Conservation (phyloP, 2,888 invertebrate genomes). For the Epiblema foenella region DNA sequence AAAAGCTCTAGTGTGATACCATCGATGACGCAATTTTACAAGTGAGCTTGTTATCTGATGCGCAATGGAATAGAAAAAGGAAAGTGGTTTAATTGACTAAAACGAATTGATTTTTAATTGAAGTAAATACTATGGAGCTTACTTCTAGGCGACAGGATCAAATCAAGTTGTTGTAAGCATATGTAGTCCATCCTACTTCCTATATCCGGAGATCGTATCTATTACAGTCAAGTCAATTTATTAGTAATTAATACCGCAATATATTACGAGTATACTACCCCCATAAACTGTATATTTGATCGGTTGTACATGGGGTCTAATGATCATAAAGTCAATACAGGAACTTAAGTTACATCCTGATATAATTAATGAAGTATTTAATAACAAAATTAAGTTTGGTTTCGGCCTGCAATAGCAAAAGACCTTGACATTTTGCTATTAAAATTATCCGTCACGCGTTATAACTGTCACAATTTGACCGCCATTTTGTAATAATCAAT, state of each 20-base stretch:
- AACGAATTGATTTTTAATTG: not conserved
- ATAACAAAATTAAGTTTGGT: not conserved
- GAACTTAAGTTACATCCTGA: slow-evolving; percentile 10
- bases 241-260: not conserved
- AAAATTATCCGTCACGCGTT: slow-evolving; percentile 36
- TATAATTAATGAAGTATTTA: not conserved
- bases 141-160: slow-evolving; percentile 14
- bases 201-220: slow-evolving; percentile 23
- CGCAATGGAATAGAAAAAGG: slow-evolving; percentile 23
- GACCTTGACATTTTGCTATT: slow-evolving; percentile 37
- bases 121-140: not conserved
- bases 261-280: not conserved
- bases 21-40: slow-evolving; percentile 40
- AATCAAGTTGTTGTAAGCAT: not conserved
- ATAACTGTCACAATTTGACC: slow-evolving; percentile 40
- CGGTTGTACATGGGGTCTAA: slow-evolving; percentile 4
- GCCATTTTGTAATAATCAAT: slow-evolving; percentile 44
- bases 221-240: not conserved
- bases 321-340: slow-evolving; percentile 10
- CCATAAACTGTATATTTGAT: slow-evolving; percentile 19
- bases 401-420: not conserved
- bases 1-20: slow-evolving; percentile 14
- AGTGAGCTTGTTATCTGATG: slow-evolving; percentile 34
- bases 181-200: slow-evolving; percentile 27
- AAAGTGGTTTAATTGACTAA: slow-evolving; percentile 18